Conservation (phyloP, 2,113 vertebrate species). For the Pollimyrus isidori region DNA sequence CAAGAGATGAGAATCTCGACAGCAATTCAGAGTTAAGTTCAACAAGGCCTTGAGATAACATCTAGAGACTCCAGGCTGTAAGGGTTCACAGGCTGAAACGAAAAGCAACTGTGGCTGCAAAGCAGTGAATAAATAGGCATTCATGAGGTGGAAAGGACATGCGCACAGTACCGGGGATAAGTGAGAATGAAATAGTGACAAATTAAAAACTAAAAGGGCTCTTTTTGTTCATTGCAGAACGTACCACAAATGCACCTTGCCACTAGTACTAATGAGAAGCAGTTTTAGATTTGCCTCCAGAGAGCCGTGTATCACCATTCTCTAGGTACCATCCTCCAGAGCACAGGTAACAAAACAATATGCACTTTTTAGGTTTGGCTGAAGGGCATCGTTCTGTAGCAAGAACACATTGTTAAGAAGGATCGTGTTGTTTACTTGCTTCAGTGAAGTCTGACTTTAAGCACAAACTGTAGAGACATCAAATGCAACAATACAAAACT, state of each 20-base stretch:
- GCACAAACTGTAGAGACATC: not conserved
- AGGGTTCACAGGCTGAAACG: not conserved
- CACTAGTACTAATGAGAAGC: not conserved
- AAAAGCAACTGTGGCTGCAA: not conserved
- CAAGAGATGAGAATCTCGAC: slow-evolving; percentile 19
- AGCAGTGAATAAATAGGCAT: not conserved
- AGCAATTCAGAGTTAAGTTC: not conserved
- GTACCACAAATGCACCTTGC: not conserved
- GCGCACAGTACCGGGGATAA: not conserved
- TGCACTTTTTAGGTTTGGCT: not conserved
- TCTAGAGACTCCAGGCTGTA: slow-evolving; percentile 8
- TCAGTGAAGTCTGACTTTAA: not conserved
- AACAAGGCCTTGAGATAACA: slow-evolving; percentile 10
- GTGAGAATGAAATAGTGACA: not conserved
- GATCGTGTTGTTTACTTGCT: not conserved
- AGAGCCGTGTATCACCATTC: not conserved
- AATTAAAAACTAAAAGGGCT: not conserved
- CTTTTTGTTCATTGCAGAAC: not conserved
- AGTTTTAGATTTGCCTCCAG: not conserved
- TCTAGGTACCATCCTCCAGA: not conserved
- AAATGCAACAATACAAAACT: not conserved
- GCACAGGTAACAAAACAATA: not conserved
- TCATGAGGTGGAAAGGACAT: not conserved
- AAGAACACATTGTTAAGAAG: not conserved
- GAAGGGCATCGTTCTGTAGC: not conserved